A percentile compares a stretch with the other conserved stretches of the same genome.
Conservation (phyloP, 1,140 invertebrate species). For the Dysdera silvatica region DNA sequence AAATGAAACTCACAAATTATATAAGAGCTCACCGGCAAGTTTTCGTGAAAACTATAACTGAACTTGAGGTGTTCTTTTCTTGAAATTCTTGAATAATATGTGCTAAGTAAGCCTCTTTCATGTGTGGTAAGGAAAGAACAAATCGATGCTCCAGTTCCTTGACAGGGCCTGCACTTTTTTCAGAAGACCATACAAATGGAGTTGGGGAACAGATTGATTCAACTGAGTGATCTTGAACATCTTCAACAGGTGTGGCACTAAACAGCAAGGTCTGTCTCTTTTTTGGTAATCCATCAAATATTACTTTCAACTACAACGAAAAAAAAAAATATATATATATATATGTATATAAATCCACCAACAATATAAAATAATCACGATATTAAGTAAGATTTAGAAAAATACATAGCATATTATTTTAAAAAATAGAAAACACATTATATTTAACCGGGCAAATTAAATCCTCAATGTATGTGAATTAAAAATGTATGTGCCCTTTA, state of each 20-base stretch:
- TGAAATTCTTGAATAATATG: conserved; percentile 73
- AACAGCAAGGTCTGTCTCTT: conserved; percentile 81
- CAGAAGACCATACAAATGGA: conserved; percentile 41
- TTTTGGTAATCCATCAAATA: conserved; percentile 69
- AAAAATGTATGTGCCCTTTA: too few species aligned
- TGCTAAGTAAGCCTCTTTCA: conserved; percentile 88
- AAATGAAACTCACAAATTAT: neutral
- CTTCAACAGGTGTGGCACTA: conserved; percentile 91
- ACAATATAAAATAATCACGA: neutral
- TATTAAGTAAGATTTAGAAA: too few species aligned
- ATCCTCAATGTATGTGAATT: too few species aligned
- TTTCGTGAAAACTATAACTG: conserved; percentile 86
- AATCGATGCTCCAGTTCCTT: conserved; percentile 80
- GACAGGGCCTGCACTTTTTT: conserved; percentile 66
- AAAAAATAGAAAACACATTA: too few species aligned
- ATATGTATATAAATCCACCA: neutral
- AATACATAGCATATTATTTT: too few species aligned
- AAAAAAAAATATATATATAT: neutral
- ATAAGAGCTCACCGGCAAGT: conserved; percentile 73
- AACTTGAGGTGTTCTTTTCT: conserved; percentile 60
- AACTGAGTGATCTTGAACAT: conserved; percentile 62
- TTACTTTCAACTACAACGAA: conserved; percentile 56
- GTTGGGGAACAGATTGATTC: conserved; percentile 56
- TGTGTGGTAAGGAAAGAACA: conserved; percentile 76
- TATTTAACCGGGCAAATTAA: too few species aligned